Base-by-base conservation (phyloP, 2,797 vertebrate species). In the Brachymystax lenok region DNA sequence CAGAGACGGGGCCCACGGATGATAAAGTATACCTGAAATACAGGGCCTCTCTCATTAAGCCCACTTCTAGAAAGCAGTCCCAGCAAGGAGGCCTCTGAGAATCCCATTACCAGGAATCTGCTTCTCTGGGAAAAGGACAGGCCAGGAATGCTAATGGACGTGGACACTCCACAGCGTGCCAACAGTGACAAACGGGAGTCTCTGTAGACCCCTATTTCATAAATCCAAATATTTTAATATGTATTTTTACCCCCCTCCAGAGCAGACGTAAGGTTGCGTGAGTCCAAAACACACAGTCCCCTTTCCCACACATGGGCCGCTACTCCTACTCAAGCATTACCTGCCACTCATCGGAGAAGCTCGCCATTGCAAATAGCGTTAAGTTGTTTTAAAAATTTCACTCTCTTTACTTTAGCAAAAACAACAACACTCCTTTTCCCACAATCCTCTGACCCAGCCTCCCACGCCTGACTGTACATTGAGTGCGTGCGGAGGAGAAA, bases 121-220 rank as follows among this genome's bases (percentile, higher is more conserved):
- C 84, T 83, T 89, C 82, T 84, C 88, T 94, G 91, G 90, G 91
- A 94, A 92, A 46, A 56, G 80, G 77, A 86, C 86, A 90, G 74
- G 86, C 86, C 84, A 78, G 82, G 83, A 91, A 90, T 85, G 82
- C 79, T 82, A 77, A 90, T 80, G 80, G 82, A 87, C 81, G 80
- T 73, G 71, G 88, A 92, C 85, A 88, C 27, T 78, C 24, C 78
- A 71, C 75, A 87, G 77, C 82, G 80, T 82, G 92, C 92, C 93
- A 93, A 92, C 77, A 91, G 89, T 89, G 93, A 94, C 92, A 93
- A 91, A 91, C 75, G 83, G 84, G 84, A 90, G 81, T 92, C 92
- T 92, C 91, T 70, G 67, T 84, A 87, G 93, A 87, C 76, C 86
- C 75, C 59, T 35, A 82, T 89, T 92, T 90, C 87, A 89, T 72